A percentile compares a stretch with the other conserved stretches of the same genome.
These are phyloP conservation scores for Muricea muricata DNA, from an alignment of 92 coral and sea anemone genomes.

Conservation along the genomic window DNA sequence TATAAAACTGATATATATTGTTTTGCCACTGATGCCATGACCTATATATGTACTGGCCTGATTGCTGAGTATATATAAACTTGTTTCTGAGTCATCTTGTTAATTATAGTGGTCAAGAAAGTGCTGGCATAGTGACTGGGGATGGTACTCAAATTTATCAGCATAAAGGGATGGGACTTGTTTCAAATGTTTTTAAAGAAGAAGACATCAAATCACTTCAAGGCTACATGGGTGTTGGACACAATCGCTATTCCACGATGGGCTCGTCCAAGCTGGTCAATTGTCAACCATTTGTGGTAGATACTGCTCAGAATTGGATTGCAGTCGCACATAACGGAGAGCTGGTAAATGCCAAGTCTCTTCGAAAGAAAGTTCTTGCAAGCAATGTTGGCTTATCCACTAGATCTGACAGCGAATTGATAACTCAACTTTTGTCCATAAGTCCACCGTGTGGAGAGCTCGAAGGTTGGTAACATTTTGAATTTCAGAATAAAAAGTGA, in stretches of 20 bases:
- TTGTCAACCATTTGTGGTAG: slow-evolving; percentile 98
- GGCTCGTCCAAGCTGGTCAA: slow-evolving; percentile 88
- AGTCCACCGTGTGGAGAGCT: slow-evolving; percentile 97
- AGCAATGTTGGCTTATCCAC: slow-evolving; percentile 92
- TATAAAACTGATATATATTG: no score
- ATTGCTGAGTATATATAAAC: no score
- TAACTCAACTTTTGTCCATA: slow-evolving; percentile 88
- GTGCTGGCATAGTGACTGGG: slow-evolving; percentile 96
- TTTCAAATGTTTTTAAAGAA: slow-evolving; percentile 79
- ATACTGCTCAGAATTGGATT: slow-evolving; percentile 90
- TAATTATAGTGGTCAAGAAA: slow-evolving; percentile 87
- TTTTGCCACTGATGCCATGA: no score
- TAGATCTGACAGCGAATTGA: slow-evolving; percentile 93
- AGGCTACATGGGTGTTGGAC: slow-evolving; percentile 97
- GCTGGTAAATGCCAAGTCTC: slow-evolving; percentile 88
- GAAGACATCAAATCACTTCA: slow-evolving; percentile 72
- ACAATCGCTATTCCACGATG: slow-evolving; percentile 95
- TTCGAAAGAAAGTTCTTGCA: slow-evolving; percentile 71
- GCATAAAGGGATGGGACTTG: slow-evolving; percentile 97
- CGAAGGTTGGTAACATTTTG: slow-evolving; percentile 3
- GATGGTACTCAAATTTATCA: slow-evolving; percentile 78
- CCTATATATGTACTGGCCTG: no score
- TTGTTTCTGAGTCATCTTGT: neutral
- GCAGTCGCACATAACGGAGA: slow-evolving; percentile 99
- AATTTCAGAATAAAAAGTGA: no score